These are phyloP conservation scores for Chiridota heheva DNA, from an alignment of 35 echinoderm and acorn worm genomes.

Conservation along the genomic window DNA sequence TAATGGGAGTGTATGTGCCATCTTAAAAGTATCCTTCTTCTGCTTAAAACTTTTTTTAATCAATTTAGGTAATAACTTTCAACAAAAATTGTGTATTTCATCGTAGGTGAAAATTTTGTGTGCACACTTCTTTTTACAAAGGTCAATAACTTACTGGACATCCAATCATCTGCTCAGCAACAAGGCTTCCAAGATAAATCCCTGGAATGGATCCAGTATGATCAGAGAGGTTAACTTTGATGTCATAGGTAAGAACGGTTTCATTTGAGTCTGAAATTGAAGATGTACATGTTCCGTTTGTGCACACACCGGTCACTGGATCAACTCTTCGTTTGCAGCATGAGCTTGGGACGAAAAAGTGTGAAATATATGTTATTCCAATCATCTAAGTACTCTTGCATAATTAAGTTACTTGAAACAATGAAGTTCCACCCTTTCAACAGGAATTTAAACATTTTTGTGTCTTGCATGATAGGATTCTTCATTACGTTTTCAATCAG, in stretches of 20 bases:
- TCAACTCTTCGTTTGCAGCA: constrained; percentile 43
- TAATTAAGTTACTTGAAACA: no score
- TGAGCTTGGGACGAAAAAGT: constrained; percentile 11
- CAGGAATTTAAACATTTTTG: no score
- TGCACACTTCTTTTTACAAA: no score
- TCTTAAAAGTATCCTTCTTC: no score
- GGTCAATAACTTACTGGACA: constrained; percentile 68
- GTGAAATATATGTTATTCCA: not conserved
- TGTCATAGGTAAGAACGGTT: constrained; percentile 15
- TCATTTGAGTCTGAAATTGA: constrained; percentile 14
- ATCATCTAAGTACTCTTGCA: not conserved
- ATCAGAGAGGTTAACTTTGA: constrained; percentile 50
- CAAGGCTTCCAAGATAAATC: constrained; percentile 29
- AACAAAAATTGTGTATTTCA: no score
- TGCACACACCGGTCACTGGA: not conserved
- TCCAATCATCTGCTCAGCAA: constrained; percentile 56
- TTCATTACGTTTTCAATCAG: no score
- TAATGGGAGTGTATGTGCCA: no score
- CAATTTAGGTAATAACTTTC: no score
- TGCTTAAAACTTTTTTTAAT: no score
- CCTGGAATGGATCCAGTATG: constrained; percentile 47
- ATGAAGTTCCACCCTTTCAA: no score
- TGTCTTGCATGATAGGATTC: no score
- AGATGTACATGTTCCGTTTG: constrained; percentile 28
- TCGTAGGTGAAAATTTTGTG: no score